Evolutionary conservation across 2,797 vertebrate genomes (phyloP).

Genomic region (Hyperoplus lanceolatus): DNA sequence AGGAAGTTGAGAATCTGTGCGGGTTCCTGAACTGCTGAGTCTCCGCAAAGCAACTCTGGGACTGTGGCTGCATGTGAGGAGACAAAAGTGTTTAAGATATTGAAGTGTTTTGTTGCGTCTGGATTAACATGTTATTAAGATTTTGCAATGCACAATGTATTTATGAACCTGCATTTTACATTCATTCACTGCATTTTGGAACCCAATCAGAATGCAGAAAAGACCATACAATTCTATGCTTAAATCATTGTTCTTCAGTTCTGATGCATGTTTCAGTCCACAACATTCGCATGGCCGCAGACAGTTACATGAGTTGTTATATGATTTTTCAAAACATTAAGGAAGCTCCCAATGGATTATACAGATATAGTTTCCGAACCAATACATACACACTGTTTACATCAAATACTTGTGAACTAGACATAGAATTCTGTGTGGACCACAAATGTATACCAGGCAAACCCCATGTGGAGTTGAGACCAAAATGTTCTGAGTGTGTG

Average conservation of each 20-base stretch:
- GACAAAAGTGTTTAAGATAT: background rate
- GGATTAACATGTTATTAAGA: background rate
- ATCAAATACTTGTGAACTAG: background rate
- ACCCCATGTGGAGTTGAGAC: background rate
- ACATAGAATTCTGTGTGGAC: background rate
- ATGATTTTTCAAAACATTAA: conserved; percentile 1
- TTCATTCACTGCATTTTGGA: background rate
- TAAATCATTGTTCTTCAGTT: background rate
- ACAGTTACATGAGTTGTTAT: too few species aligned
- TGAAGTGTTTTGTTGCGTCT: background rate
- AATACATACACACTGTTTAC: background rate
- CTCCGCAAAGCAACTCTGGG: conserved; percentile 90
- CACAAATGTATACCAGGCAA: background rate
- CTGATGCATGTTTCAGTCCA: background rate
- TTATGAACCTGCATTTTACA: background rate
- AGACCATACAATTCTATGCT: background rate
- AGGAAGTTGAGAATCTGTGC: conserved; percentile 94
- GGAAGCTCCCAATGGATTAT: background rate
- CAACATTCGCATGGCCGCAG: background rate
- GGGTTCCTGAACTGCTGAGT: conserved; percentile 89
- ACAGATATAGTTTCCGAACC: background rate
- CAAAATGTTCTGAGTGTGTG: background rate
- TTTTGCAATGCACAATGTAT: background rate
- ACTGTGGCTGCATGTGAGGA: conserved; percentile 83
- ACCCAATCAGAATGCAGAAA: conserved; percentile 4